These are phyloP conservation scores for Chionodraco myersi DNA, from an alignment of 2,113 vertebrate species.

Conservation along the genomic window DNA sequence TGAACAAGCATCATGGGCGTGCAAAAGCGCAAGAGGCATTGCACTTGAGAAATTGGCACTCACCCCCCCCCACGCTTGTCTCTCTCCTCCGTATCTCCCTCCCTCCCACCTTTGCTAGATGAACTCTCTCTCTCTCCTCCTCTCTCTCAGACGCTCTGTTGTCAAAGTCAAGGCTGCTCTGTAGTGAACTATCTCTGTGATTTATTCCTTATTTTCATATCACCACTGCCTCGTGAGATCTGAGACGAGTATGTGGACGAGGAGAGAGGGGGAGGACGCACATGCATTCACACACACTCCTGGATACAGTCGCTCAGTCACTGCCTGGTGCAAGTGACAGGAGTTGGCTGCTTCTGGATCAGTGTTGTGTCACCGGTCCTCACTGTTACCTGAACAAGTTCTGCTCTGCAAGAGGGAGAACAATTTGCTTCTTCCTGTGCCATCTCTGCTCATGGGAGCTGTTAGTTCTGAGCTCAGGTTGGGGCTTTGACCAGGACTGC, in stretches of 20 bases:
- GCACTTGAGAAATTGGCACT: conserved; percentile 73
- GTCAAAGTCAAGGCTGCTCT: conserved; percentile 82
- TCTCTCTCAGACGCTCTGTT: conserved; percentile 67
- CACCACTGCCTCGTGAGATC: conserved; percentile 65
- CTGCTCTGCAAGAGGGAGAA: conserved; percentile 32
- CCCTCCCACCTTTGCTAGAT: conserved; percentile 58
- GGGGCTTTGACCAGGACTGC: conserved; percentile 69
- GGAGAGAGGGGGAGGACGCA: conserved; percentile 35
- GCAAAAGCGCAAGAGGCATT: conserved; percentile 53
- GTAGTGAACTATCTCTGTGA: conserved; percentile 77
- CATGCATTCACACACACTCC: conserved; percentile 34
- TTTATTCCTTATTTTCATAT: conserved; percentile 81
- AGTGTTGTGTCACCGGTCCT: conserved; percentile 64
- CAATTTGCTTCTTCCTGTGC: conserved; percentile 31
- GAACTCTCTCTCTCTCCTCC: conserved; percentile 38
- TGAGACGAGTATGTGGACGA: conserved; percentile 52
- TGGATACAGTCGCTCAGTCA: conserved; percentile 47
- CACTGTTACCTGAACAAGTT: conserved; percentile 73
- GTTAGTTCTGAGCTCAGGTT: conserved; percentile 32
- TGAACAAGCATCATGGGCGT: conserved; percentile 46
- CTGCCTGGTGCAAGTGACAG: conserved; percentile 47
- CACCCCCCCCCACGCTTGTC: conserved; percentile 47
- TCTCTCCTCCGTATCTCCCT: conserved; percentile 52
- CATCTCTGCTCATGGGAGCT: conserved; percentile 24
- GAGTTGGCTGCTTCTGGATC: conserved; percentile 62